These are phyloP conservation scores for Apamea crenata DNA, from an alignment of 2,888 invertebrate genomes.

Conservation along the genomic window DNA sequence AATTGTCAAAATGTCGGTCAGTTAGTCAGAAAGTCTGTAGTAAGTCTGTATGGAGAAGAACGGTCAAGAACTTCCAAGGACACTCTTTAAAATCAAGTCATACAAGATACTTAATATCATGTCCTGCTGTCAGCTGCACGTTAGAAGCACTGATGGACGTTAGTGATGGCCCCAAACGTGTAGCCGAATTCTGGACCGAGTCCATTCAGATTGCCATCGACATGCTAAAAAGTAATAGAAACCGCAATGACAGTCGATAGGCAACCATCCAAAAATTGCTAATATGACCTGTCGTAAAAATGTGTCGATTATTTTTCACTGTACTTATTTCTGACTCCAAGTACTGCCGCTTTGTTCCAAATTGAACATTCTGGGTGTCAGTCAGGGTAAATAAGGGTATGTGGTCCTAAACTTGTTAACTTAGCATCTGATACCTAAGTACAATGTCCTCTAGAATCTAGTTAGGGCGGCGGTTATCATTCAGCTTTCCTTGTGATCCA, in stretches of 20 bases:
- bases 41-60: too few species aligned
- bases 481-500: neutral
- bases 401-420: neutral
- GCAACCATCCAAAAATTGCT: neutral
- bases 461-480: neutral
- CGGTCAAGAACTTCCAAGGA: too few species aligned
- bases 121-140: neutral
- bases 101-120: too few species aligned
- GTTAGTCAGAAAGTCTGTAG: too few species aligned
- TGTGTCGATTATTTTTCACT: neutral
- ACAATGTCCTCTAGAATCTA: neutral
- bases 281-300: neutral
- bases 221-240: neutral
- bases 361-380: neutral
- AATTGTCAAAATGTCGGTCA: too few species aligned
- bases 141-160: neutral
- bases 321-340: neutral
- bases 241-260: neutral
- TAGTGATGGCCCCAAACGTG: neutral
- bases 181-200: too few species aligned
- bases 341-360: neutral
- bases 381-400: neutral
- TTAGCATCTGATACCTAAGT: neutral
- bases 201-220: neutral
- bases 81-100: too few species aligned